These are phyloP conservation scores for Plebejus anna DNA, from an alignment of 2,888 invertebrate species.

Conservation along the genomic window DNA sequence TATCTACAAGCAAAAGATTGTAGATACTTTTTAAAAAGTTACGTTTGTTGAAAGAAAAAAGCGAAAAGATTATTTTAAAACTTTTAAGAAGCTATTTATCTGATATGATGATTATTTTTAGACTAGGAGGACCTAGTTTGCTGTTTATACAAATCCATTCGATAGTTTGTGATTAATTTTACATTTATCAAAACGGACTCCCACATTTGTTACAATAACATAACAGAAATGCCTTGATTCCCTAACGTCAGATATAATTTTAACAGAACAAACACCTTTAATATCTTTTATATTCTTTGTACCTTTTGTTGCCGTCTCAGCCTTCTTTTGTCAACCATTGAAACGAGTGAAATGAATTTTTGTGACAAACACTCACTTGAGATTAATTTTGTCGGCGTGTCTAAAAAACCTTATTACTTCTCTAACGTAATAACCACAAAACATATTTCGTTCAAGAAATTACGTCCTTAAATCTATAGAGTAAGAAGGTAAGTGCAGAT, in stretches of 20 bases:
- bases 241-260: conserved; percentile 6
- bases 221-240: conserved; percentile 1
- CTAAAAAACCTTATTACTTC: background rate
- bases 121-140: background rate
- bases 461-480: background rate
- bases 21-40: no score
- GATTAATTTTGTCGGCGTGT: conserved; percentile 14
- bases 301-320: conserved; percentile 24
- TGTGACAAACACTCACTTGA: conserved; percentile 23
- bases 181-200: background rate
- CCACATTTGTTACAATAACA: background rate
- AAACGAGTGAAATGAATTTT: conserved; percentile 25
- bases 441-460: background rate
- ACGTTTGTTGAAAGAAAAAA: no score
- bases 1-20: background rate
- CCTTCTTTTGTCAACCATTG: conserved; percentile 25
- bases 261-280: conserved; percentile 18
- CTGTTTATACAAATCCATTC: background rate
- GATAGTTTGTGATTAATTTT: background rate
- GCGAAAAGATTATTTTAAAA: no score
- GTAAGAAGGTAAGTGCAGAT: background rate
- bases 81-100: background rate
- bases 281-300: conserved; percentile 25
- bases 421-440: background rate
- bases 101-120: background rate